Base-by-base conservation (phyloP, 2,888 invertebrate species). In the Stenotaenia linearis region DNA sequence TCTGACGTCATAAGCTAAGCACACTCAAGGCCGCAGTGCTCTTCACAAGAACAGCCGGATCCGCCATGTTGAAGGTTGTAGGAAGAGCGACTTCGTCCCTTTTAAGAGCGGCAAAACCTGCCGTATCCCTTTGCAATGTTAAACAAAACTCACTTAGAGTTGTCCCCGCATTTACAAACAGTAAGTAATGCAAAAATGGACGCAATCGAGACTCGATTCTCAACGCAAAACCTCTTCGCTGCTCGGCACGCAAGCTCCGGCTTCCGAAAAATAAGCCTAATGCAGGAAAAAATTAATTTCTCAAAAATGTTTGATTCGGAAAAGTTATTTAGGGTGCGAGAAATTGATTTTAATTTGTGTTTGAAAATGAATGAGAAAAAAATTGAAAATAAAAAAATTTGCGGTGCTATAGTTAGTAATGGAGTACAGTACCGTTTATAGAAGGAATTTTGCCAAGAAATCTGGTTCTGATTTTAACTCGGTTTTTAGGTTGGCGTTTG, bases 41-140 rank as follows among this genome's bases (percentile, higher is more conserved):
- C 30, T 23, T 32, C 30, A n/a, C 28, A 1, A n/a, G 23, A 75
- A 2, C 56, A 56, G 18, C 23, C 56, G 23, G 85, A 85, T 85
- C 85, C 85, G 89, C 88, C 88, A 90, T 90, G 89, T 89, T 90
- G 88, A 89, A 88, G 84, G 88, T 88, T 84, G 87, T 89, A 81
- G 87, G 88, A 84, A 88, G 89, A 86, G 88, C 89, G 84, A 88
- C 89, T 86, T 85, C 88, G 82, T 89, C 89, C 82, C 88, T 89
- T 84, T 85, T 90, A 81, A 89, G 89, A 86, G 88, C 88, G 83
- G 88, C 89, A 82, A 90, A 89, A 86, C 87, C 89, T 81, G 85
- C 87, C 82, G 85, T 88, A 83, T 84, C 85, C 80, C 84, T 86
- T 69, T 85, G 86, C 82, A 83, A 88, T 81, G 84, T 88, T 32